phyloP scores from a whole-genome alignment of 2,797 vertebrate genomes.

The Tachyglossus aculeatus region DNA sequence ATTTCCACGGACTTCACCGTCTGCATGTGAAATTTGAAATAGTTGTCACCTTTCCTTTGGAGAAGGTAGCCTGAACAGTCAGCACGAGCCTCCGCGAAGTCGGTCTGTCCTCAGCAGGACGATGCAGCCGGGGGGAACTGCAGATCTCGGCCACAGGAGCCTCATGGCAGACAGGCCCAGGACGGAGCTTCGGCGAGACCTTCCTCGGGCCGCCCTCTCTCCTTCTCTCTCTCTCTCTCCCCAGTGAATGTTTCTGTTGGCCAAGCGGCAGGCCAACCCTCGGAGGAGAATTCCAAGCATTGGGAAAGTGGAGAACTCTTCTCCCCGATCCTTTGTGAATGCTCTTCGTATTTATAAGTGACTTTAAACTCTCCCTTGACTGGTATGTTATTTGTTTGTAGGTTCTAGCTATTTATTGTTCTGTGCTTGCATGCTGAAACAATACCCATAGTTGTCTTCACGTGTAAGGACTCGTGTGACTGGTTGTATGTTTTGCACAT shows the following conservation, averaged over 20 bases:
- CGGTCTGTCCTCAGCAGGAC: constrained; percentile 36
- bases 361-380: constrained; percentile 63
- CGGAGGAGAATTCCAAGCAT: constrained; percentile 30
- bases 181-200: no score
- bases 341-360: constrained; percentile 76
- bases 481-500: constrained; percentile 78
- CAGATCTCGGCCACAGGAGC: constrained; percentile 6
- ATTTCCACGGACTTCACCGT: constrained; percentile 74
- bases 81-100: constrained; percentile 73
- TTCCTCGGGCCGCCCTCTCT: background rate
- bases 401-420: constrained; percentile 82
- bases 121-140: constrained; percentile 46
- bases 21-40: constrained; percentile 75
- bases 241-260: background rate
- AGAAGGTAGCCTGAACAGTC: constrained; percentile 59
- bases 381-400: constrained; percentile 71
- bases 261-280: background rate
- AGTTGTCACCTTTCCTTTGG: constrained; percentile 69
- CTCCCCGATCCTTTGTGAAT: constrained; percentile 45
- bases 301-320: constrained; percentile 40
- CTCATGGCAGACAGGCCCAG: no score
- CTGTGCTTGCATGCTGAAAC: constrained; percentile 79
- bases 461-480: constrained; percentile 68
- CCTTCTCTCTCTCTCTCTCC: no score
- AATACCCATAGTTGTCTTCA: constrained; percentile 73